Base-by-base conservation (phyloP, 1,140 invertebrate genomes). In the Luehdorfia chinensis region DNA sequence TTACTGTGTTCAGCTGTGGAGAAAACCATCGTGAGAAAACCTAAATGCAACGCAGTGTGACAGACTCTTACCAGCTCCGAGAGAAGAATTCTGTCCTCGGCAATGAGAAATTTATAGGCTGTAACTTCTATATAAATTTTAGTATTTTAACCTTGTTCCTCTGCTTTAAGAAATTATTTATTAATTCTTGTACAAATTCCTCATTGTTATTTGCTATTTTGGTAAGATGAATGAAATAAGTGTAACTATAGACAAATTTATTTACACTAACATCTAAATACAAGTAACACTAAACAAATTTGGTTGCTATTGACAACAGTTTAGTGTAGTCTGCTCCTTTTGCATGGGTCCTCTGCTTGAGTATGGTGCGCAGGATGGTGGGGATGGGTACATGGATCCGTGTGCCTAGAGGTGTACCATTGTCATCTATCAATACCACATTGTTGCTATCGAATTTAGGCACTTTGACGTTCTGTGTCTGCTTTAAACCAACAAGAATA, bases 371-470 rank as follows among this genome's bases (percentile, higher is more conserved):
- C n/a, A 99, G 84, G 33, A 96, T 90, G 2, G 96, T 94, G 3
- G 98, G 98, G 57, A 99, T 95, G 0, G 98, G 98, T 7, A 96
- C 96, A 67, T 94, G 92, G 56, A 99, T 97, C 53, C 98, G 90
- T 2, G 95, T 99, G 14, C 98, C 98, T 6, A 98, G 83, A 0
- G 98, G 97, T 13, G 91, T 94, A 57, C 97, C 97, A 83, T 92
- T 95, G 63, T 99, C 97, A 72, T 99, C 97, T 43, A 99, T 94
- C 0, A 99, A 83, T 1, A 99, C 97, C 49, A 99, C 77, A 87
- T 99, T 99, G 74, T 99, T 99, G 55, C 93, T 96, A 79, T 99
- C 98, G 87, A 96, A 98, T 69, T 93, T 94, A 0, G 98, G 98
- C 19, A 97, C 89, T 77, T 95, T 94, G 2, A 92, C 75, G 46